A percentile compares a stretch with the other conserved stretches of the same genome.
Evolutionary conservation across 2,797 vertebrate species (phyloP).

Genomic region (Alectoris magna): DNA sequence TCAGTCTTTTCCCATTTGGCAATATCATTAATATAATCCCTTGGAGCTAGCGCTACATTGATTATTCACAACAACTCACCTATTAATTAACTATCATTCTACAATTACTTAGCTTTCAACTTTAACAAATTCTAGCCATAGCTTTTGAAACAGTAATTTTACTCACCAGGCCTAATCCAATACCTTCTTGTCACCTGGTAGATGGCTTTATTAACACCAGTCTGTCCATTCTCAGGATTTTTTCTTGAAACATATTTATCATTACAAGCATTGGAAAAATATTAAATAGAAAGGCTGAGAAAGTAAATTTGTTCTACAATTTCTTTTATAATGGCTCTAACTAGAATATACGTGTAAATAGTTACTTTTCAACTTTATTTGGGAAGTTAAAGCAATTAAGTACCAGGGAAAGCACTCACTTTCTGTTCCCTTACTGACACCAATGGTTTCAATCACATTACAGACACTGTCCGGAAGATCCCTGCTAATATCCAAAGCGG

Average conservation of each 20-base stretch:
- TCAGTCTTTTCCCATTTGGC: background rate
- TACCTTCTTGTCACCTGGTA: background rate
- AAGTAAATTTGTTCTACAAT: background rate
- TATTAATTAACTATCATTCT: conserved; percentile 8
- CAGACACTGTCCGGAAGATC: background rate
- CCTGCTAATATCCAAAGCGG: background rate
- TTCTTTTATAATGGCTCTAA: background rate
- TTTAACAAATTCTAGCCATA: background rate
- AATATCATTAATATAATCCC: background rate
- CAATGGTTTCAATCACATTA: background rate
- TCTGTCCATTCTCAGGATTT: background rate
- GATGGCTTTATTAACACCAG: background rate
- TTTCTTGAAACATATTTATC: background rate
- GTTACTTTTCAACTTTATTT: background rate
- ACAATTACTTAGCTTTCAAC: conserved; percentile 9
- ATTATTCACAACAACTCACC: background rate
- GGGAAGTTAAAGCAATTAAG: background rate
- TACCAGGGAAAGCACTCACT: background rate
- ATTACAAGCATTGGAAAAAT: background rate
- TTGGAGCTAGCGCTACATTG: background rate
- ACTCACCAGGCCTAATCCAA: background rate
- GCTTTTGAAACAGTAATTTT: background rate
- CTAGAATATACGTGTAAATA: background rate
- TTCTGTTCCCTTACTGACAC: background rate
- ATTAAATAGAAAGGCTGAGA: background rate